These are phyloP conservation scores for Thamnophis elegans DNA, from an alignment of 2,797 vertebrate genomes.

Conservation along the genomic window DNA sequence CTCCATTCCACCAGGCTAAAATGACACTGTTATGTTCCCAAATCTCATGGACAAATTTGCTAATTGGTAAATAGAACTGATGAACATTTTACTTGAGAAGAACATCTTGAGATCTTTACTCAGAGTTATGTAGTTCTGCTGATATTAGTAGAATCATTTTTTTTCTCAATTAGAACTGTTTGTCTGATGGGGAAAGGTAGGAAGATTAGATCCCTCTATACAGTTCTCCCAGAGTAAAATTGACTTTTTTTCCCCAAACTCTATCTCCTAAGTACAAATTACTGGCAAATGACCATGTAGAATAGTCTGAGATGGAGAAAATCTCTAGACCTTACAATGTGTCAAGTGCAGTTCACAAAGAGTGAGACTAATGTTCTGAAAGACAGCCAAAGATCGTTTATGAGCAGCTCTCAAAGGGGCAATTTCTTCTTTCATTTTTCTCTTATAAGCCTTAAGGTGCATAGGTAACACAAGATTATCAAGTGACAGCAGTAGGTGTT, in stretches of 20 bases:
- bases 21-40: constrained; percentile 42
- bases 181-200: constrained; percentile 28
- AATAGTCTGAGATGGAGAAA: constrained; percentile 33
- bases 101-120: constrained; percentile 4
- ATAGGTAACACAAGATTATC: constrained; percentile 56
- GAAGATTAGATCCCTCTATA: constrained; percentile 31
- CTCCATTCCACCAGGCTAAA: constrained; percentile 44
- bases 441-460: constrained; percentile 43
- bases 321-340: constrained; percentile 43
- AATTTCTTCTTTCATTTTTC: constrained; percentile 62
- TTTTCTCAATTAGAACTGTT: background rate
- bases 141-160: constrained; percentile 25
- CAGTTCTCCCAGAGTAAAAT: constrained; percentile 1
- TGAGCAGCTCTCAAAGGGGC: constrained; percentile 61
- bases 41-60: constrained; percentile 37
- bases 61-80: constrained; percentile 21
- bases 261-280: constrained; percentile 50
- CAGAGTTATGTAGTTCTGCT: constrained; percentile 13
- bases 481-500: constrained; percentile 37
- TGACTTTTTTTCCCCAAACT: constrained; percentile 23
- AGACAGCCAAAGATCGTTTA: constrained; percentile 57
- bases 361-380: constrained; percentile 63
- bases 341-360: constrained; percentile 63
- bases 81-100: constrained; percentile 37
- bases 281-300: constrained; percentile 45